phyloP scores from a whole-genome alignment of 2,888 invertebrate species.

The Nomada ruficornis region DNA sequence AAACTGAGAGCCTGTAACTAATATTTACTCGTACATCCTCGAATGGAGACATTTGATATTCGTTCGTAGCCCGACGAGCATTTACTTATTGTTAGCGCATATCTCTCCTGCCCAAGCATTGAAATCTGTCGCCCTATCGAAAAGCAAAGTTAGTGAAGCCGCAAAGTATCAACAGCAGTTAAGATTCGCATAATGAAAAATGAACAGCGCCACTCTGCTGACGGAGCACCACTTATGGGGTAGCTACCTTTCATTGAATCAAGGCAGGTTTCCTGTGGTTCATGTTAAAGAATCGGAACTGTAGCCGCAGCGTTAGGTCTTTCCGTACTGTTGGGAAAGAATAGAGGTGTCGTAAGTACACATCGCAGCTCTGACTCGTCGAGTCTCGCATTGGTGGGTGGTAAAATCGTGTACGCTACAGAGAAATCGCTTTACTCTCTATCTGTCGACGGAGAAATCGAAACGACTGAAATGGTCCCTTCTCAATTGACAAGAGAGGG shows the following conservation, averaged over 20 bases:
- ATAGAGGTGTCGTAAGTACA: slow-evolving; percentile 79
- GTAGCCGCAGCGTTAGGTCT: slow-evolving; percentile 97
- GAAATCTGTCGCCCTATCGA: background rate
- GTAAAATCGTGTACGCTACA: slow-evolving; percentile 30
- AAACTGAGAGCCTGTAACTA: too few relatives aligned
- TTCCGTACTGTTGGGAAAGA: slow-evolving; percentile 94
- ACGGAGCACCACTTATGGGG: slow-evolving; percentile 64
- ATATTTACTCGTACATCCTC: too few relatives aligned
- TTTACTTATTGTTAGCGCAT: background rate
- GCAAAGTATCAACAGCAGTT: slow-evolving; percentile 51
- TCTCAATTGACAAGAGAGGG: background rate
- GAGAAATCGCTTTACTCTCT: slow-evolving; percentile 1
- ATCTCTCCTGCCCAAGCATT: background rate
- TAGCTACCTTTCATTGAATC: slow-evolving; percentile 89
- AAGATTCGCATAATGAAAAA: slow-evolving; percentile 33
- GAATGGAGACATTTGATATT: background rate
- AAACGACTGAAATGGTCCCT: slow-evolving; percentile 14
- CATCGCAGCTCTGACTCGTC: slow-evolving; percentile 65
- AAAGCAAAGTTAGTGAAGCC: slow-evolving; percentile 69
- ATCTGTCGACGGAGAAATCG: slow-evolving; percentile 23
- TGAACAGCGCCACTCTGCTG: slow-evolving; percentile 60
- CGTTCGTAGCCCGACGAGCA: slow-evolving; percentile 6
- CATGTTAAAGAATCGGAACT: slow-evolving; percentile 98
- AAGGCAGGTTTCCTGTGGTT: slow-evolving; percentile 94
- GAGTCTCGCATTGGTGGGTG: slow-evolving; percentile 55